Base-by-base conservation (phyloP, 2,888 invertebrate genomes). In the Polydrusus pterygomalis region DNA sequence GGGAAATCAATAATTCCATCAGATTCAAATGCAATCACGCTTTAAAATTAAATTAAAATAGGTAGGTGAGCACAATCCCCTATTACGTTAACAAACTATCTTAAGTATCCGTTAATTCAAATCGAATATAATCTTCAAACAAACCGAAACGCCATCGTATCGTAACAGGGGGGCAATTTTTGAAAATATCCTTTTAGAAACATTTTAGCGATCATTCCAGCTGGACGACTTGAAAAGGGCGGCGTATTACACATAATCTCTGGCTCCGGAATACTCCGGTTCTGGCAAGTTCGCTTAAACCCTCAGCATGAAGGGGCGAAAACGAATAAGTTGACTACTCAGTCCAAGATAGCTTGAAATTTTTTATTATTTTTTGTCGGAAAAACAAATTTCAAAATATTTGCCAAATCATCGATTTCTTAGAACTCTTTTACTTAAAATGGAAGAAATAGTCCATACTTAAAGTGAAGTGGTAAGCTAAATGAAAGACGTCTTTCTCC, bases 171-270 rank as follows among this genome's bases (percentile, higher is more conserved):
- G 56, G 25, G 67, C 49, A 60, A 47, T 64, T 73, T 58, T 73
- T 73, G 67, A 60, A 60, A 73, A 73, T 58, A 34, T 45, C 65
- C 73, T 34, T 34, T 60, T 38, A 18, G 67, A 62, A 67, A 68
- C 70, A 20, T 63, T 56, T 38, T 63, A 56, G 65, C 54, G 67
- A 63, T 40, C 34, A 56, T 47, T 63, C 68, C 69, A 25, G 56
- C 67, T 68, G 18, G 51, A n/a, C 51, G 65, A 51, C 38, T 63
- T 10, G 47, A 20, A 47, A 56, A 65, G 18, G 56, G 58, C 65
- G 64, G 56, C 56, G 15, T 34, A 34, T 56, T 60, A 34, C 58
- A 38, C 30, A 60, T 60, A 60, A 60, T 60, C 58, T 34, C 18
- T 38, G 17, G 15, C 38, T 38, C 58, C 38, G 38, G 18, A 60